Percentiles rank a stretch among this genome's conserved stretches.
Conservation (phyloP, 1,140 invertebrate species). For the Ceratosolen solmsi region DNA sequence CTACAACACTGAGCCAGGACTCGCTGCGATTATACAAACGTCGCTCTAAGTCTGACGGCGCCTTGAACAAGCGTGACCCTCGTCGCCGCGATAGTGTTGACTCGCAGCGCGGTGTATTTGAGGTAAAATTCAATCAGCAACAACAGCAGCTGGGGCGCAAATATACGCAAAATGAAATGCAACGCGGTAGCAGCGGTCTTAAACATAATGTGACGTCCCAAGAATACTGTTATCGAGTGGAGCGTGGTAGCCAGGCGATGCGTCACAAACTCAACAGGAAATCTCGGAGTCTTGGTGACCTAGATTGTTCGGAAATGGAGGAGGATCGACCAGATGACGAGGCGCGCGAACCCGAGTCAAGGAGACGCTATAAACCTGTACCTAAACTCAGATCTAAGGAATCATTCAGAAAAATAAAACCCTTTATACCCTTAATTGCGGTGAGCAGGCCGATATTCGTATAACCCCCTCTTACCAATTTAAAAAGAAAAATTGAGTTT, state of each 20-base stretch:
- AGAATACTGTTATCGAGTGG: not conserved
- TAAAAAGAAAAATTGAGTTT: too few relatives aligned
- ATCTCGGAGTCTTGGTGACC: slow-evolving; percentile 43
- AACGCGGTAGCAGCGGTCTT: not conserved
- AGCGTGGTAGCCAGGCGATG: not conserved
- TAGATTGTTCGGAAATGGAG: slow-evolving; percentile 43
- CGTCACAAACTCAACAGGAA: slow-evolving; percentile 43
- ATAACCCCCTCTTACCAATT: too few relatives aligned
- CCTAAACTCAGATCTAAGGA: slow-evolving; percentile 53
- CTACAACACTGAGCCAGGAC: slow-evolving; percentile 47
- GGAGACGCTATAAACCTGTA: slow-evolving; percentile 45
- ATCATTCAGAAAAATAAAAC: slow-evolving; percentile 48
- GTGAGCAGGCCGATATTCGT: not conserved
- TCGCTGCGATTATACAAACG: slow-evolving; percentile 52
- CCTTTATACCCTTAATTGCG: not conserved
- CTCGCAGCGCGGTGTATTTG: not conserved
- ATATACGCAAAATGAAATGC: slow-evolving; percentile 27
- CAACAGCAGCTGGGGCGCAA: slow-evolving; percentile 24
- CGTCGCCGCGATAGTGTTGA: slow-evolving; percentile 33
- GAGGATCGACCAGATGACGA: not conserved
- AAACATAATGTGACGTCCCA: not conserved
- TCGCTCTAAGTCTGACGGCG: slow-evolving; percentile 60
- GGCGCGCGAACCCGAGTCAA: not conserved
- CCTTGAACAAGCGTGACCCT: slow-evolving; percentile 52
- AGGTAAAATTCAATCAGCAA: not conserved